Base-by-base conservation (phyloP, 2,888 invertebrate species). In the Aelia acuminata region DNA sequence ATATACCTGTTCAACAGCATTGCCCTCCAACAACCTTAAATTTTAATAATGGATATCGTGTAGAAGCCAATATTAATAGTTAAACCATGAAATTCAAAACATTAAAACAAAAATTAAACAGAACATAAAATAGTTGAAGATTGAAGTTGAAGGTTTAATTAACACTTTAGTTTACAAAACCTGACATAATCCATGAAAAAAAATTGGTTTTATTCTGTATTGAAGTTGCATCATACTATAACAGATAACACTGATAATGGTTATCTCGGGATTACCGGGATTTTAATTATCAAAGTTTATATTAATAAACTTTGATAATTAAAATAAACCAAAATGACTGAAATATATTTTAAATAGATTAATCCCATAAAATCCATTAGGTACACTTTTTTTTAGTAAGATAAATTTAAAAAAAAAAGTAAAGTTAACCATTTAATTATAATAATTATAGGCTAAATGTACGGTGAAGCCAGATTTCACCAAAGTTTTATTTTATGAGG, bases 151-250 rank as follows among this genome's bases (percentile, higher is more conserved):
- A 26, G 57, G n/a, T 57, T 26, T 57, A 57, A 57, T 57, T 57
- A 57, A 57, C 11, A 11, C 26, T 57, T 11, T 53, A 53, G n/a
- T n/a, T n/a, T 57, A 57, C 57, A 26, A 57, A 57, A 57, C 13
- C 57, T 57, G 57, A 7, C 13, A 57, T 13, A 57, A 57, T 13
- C 11, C 11, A 57, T 26, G 26, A 3, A 11, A 26, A 26, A 26
- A n/a, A 53, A 53, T 43, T 43, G 26, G n/a, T 57, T 57, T 57
- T 13, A 26, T 57, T 57, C 26, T 57, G 10, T 26, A 57, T 57
- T 57, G 26, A 57, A 57, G 57, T 57, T 57, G 26, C 57, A 57
- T 57, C 57, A 57, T 26, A 13, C 57, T 57, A 57, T n/a, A 57
- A 57, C 26, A 57, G 57, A 57, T 57, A 57, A 57, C 26, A 26